Percentiles rank a stretch among this genome's conserved stretches.
Evolutionary conservation across 35 echinoderm and acorn worm species (phyloP).

Genomic region (Heliocidaris erythrogramma): DNA sequence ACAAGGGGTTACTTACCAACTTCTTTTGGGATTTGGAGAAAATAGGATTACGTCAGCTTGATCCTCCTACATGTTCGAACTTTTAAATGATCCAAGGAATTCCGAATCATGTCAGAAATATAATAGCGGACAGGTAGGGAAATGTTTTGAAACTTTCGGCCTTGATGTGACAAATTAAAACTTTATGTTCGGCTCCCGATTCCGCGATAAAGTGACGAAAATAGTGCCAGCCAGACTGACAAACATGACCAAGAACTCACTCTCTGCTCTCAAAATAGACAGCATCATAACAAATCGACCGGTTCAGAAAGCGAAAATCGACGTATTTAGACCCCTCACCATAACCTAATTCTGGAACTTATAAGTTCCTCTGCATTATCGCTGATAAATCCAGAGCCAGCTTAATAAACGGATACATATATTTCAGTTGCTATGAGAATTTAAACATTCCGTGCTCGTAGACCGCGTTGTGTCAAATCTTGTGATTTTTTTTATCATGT

Average conservation of each 20-base stretch:
- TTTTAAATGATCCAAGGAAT: not conserved
- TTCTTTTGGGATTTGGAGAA: no score
- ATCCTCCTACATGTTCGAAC: not conserved
- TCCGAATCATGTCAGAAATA: not conserved
- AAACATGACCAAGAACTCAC: not conserved
- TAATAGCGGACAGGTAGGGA: not conserved
- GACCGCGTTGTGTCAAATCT: no score
- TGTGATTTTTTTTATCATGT: no score
- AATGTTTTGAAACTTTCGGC: conserved; percentile 5
- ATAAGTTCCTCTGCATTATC: not conserved
- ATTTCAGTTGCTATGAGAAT: not conserved
- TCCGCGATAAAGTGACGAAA: not conserved
- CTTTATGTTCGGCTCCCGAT: not conserved
- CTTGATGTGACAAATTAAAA: conserved; percentile 13
- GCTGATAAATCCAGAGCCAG: not conserved
- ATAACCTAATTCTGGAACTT: not conserved
- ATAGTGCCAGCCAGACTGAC: not conserved
- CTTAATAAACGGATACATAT: not conserved
- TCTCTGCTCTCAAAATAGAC: not conserved
- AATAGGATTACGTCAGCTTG: no score
- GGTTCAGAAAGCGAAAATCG: not conserved
- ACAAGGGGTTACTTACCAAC: no score
- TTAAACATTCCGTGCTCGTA: no score
- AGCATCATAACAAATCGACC: not conserved
- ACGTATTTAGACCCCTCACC: not conserved